Evolutionary conservation across 2,888 invertebrate genomes (phyloP).

Genomic region (Agonopterix heracliana): DNA sequence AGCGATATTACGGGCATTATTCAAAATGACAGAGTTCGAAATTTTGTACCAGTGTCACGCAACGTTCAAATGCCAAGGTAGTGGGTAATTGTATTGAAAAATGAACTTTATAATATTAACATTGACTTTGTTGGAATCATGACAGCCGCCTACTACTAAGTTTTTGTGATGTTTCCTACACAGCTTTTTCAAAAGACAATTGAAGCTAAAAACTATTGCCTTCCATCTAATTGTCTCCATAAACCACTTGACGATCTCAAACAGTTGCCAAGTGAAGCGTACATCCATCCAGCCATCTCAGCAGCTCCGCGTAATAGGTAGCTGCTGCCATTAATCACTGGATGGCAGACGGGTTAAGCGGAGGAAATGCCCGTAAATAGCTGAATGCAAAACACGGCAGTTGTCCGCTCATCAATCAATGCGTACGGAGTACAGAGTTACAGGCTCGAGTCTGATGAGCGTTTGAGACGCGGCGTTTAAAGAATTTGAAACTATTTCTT

Average conservation of each 20-base stretch:
- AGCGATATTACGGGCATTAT: neutral
- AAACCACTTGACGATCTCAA: neutral
- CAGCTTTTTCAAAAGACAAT: no score
- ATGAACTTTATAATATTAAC: neutral
- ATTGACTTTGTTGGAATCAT: no score
- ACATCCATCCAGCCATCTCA: slow-evolving; percentile 36
- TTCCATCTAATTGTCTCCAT: no score
- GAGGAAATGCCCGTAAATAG: slow-evolving; percentile 74
- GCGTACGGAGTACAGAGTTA: slow-evolving; percentile 6
- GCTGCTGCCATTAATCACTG: slow-evolving; percentile 62
- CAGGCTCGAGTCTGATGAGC: slow-evolving; percentile 4
- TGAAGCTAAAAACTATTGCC: neutral
- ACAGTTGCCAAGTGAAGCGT: slow-evolving; percentile 29
- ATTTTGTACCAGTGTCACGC: neutral
- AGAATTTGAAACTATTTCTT: neutral
- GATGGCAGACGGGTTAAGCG: slow-evolving; percentile 64
- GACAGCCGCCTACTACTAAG: no score
- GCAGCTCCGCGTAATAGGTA: slow-evolving; percentile 36
- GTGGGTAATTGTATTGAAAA: neutral
- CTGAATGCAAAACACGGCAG: slow-evolving; percentile 72
- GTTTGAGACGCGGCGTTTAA: slow-evolving; percentile 10
- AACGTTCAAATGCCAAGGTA: neutral
- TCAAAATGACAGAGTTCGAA: neutral
- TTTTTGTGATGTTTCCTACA: no score
- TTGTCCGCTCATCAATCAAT: slow-evolving; percentile 73